These are phyloP conservation scores for Porites australiensis DNA, from an alignment of 64 coral and sea anemone species.

Conservation along the genomic window DNA sequence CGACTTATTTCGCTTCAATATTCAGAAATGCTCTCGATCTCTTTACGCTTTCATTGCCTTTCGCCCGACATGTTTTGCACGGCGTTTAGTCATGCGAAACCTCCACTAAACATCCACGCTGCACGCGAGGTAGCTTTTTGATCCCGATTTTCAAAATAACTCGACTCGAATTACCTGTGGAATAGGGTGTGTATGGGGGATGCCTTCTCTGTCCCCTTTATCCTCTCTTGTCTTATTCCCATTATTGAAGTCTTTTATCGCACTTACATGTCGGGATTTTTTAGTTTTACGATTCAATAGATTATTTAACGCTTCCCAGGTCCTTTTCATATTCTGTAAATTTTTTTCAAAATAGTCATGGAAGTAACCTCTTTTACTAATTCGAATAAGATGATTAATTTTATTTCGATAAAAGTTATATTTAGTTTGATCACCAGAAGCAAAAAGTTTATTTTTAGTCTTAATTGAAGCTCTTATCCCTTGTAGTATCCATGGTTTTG, in stretches of 20 bases:
- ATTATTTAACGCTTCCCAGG: constrained; percentile 1
- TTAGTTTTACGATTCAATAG: constrained; percentile 4
- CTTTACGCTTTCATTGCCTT: no score
- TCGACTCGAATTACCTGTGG: no score
- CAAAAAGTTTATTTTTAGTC: constrained; percentile 35
- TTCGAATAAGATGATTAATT: constrained; percentile 9
- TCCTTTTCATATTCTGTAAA: constrained; percentile 27
- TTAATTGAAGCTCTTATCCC: neutral
- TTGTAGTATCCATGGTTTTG: constrained; percentile 31
- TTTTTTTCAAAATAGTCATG: neutral
- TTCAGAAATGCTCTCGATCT: no score
- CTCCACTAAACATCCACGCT: no score
- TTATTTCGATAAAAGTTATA: constrained; percentile 33
- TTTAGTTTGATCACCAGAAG: neutral
- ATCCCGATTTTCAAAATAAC: no score
- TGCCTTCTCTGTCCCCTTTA: no score
- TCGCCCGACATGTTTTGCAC: no score
- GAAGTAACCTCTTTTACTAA: constrained; percentile 44
- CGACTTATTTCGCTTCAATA: no score
- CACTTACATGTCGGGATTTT: neutral
- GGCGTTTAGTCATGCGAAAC: no score
- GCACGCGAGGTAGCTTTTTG: no score
- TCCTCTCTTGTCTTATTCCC: no score
- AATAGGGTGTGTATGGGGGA: no score
- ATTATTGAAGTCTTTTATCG: constrained; percentile 27